A percentile compares a stretch with the other conserved stretches of the same genome.
Conservation (phyloP, 2,888 invertebrate genomes). For the Nowickia ferox region DNA sequence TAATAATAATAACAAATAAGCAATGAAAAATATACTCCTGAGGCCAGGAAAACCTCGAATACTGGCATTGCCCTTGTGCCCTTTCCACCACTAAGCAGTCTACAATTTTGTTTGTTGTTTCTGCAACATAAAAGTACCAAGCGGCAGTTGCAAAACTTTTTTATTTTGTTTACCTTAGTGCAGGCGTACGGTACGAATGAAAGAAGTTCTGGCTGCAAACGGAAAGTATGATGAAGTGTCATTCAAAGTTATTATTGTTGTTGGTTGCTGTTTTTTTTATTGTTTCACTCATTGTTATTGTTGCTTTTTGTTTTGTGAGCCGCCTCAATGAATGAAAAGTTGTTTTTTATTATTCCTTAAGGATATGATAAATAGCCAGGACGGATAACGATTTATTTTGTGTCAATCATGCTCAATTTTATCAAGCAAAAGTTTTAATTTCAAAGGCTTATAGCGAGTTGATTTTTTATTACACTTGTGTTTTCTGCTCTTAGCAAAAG, state of each 20-base stretch:
- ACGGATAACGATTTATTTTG: constrained; percentile 74
- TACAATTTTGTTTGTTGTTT: constrained; percentile 46
- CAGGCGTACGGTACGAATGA: constrained; percentile 32
- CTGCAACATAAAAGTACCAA: constrained; percentile 13
- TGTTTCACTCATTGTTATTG: constrained; percentile 7
- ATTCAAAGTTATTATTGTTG: constrained; percentile 72
- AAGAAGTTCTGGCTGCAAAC: constrained; percentile 6
- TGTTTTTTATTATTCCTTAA: constrained; percentile 73
- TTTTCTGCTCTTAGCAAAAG: no score
- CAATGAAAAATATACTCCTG: constrained; percentile 69
- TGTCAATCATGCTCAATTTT: constrained; percentile 78
- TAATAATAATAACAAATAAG: constrained; percentile 69
- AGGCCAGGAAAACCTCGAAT: constrained; percentile 61
- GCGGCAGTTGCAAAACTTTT: constrained; percentile 6
- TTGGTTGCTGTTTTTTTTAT: constrained; percentile 35
- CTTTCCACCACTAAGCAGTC: constrained; percentile 1
- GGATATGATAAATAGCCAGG: constrained; percentile 79
- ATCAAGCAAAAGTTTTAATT: constrained; percentile 33
- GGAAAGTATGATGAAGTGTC: constrained; percentile 57
- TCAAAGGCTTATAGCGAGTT: background rate
- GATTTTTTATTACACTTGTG: background rate
- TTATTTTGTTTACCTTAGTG: constrained; percentile 41
- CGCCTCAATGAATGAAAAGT: constrained; percentile 22
- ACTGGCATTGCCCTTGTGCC: constrained; percentile 4
- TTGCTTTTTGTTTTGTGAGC: constrained; percentile 28